These are phyloP conservation scores for Hecatera dysodea DNA, from an alignment of 2,888 invertebrate species.

Conservation along the genomic window DNA sequence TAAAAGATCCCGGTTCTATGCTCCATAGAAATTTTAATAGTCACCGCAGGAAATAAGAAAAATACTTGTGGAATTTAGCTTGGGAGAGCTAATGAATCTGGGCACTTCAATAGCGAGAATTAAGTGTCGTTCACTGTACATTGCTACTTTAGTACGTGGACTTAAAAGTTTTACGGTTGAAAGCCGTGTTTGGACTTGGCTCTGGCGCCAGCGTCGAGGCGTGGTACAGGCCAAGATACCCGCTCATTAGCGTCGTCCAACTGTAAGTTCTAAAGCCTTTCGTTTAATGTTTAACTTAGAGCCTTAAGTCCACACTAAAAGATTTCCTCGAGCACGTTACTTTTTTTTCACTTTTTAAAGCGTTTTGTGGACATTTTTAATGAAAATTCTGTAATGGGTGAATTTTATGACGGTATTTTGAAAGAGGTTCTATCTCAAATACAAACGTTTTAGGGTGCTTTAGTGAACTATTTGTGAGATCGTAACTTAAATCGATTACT, in stretches of 20 bases:
- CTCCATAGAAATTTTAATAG: conserved; percentile 58
- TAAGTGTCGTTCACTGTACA: conserved; percentile 40
- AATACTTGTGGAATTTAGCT: conserved; percentile 53
- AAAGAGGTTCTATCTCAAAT: too few relatives aligned
- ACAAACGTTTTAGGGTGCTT: conserved; percentile 12
- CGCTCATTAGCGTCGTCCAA: conserved; percentile 64
- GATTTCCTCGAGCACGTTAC: conserved; percentile 40
- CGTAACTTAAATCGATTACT: not conserved
- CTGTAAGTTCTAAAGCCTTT: conserved; percentile 61
- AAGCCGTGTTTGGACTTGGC: conserved; percentile 29
- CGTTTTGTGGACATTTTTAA: conserved; percentile 34
- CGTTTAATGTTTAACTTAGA: conserved; percentile 58
- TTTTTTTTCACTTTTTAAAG: conserved; percentile 14
- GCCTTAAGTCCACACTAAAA: conserved; percentile 42
- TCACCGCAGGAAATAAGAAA: conserved; percentile 62
- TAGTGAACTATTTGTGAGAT: conserved; percentile 15
- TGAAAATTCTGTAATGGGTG: conserved; percentile 16
- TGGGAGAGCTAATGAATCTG: conserved; percentile 60
- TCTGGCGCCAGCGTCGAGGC: conserved; percentile 15
- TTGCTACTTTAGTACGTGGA: conserved; percentile 45
- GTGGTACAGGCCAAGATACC: conserved; percentile 22
- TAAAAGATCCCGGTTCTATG: conserved; percentile 22
- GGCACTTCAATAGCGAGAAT: conserved; percentile 48
- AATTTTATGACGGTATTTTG: conserved; percentile 22
- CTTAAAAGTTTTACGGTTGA: conserved; percentile 34